Conservation (phyloP, 2,797 vertebrate genomes). For the Danio kyathit region DNA sequence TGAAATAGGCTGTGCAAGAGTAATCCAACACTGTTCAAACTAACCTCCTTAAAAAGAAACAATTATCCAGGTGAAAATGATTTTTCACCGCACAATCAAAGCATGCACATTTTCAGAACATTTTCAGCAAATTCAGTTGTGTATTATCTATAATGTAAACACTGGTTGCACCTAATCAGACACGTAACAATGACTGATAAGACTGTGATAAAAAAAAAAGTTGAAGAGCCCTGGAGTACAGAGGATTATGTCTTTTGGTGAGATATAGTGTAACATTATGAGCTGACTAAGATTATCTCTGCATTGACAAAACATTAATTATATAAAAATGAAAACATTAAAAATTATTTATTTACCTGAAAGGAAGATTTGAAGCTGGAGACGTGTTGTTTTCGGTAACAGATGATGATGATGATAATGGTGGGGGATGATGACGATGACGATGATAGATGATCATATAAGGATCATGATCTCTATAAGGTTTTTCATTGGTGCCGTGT, state of each 20-base stretch:
- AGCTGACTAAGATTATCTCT: background rate
- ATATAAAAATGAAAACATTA: too few relatives aligned
- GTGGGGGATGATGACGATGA: background rate
- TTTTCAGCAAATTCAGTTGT: too few relatives aligned
- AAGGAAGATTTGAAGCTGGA: background rate
- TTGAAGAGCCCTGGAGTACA: background rate
- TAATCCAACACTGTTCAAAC: too few relatives aligned
- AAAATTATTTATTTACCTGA: conserved; percentile 4
- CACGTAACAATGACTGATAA: background rate
- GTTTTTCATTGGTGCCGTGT: background rate
- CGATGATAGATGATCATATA: background rate
- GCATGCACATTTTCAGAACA: too few relatives aligned
- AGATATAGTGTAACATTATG: background rate
- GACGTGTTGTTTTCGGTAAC: background rate
- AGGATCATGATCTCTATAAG: background rate
- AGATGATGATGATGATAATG: background rate
- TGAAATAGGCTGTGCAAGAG: too few relatives aligned
- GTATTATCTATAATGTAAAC: too few relatives aligned
- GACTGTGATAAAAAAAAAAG: too few relatives aligned
- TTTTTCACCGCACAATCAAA: too few relatives aligned
- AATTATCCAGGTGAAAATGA: too few relatives aligned
- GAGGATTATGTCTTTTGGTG: background rate
- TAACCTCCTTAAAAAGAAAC: too few relatives aligned
- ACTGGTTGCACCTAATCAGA: background rate
- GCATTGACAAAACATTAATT: background rate